phyloP scores from a whole-genome alignment of 2,113 vertebrate genomes.

The Thamnophis sirtalis region DNA sequence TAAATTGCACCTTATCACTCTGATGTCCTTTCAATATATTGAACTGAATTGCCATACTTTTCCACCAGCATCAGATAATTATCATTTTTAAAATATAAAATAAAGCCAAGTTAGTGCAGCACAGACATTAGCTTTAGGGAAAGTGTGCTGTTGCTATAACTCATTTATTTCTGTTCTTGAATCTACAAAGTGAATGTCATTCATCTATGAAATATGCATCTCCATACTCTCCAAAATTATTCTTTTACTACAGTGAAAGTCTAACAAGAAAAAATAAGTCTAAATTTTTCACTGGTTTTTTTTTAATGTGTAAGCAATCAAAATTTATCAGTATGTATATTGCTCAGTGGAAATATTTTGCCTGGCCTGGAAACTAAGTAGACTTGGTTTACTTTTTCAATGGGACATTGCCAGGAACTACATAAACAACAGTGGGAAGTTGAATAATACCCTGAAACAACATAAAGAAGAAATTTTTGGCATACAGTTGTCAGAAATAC shows the following conservation, averaged over 20 bases:
- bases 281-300: neutral
- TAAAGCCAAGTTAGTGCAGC: neutral
- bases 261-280: neutral
- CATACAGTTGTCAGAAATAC: neutral
- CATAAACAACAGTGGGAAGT: neutral
- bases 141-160: neutral
- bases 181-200: neutral
- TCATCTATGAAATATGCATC: neutral
- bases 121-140: neutral
- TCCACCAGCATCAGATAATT: neutral
- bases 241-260: neutral
- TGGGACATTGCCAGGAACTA: neutral
- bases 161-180: neutral
- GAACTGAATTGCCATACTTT: neutral
- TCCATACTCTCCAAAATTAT: neutral
- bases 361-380: neutral
- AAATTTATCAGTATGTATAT: neutral
- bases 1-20: neutral
- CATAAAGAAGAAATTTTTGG: neutral
- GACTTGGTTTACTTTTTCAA: neutral
- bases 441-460: neutral
- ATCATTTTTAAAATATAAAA: neutral
- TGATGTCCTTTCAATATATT: neutral
- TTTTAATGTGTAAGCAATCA: neutral
- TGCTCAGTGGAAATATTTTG: neutral